Evolutionary conservation across 2,888 invertebrate species (phyloP).

Genomic region (Unio pictorum): DNA sequence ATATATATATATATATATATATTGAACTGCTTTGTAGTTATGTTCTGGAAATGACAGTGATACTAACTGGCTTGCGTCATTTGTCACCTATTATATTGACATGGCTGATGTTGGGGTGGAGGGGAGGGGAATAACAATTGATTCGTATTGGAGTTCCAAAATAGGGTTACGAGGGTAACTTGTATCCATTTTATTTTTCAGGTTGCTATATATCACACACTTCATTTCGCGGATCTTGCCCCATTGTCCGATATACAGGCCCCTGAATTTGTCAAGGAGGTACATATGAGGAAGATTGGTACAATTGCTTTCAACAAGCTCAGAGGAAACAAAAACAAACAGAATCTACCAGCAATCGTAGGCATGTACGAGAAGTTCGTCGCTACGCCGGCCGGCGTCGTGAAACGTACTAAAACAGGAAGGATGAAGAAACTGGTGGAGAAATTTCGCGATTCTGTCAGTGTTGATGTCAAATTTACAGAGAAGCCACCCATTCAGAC

Average conservation of each 20-base stretch:
- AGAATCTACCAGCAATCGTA: slow-evolving; percentile 26
- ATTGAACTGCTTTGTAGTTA: not conserved
- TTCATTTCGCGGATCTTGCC: slow-evolving; percentile 46
- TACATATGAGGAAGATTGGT: slow-evolving; percentile 29
- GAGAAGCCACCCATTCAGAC: too few species aligned
- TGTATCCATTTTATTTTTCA: slow-evolving; percentile 12
- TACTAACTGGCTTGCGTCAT: too few species aligned
- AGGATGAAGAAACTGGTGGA: slow-evolving; percentile 29
- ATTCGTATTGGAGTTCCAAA: too few species aligned
- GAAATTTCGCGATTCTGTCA: slow-evolving; percentile 14
- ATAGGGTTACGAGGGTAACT: too few species aligned
- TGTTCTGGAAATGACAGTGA: not conserved
- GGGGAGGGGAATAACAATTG: too few species aligned
- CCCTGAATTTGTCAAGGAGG: slow-evolving; percentile 23
- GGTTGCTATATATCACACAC: slow-evolving; percentile 49
- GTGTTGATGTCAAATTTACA: not conserved
- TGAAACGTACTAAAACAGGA: slow-evolving; percentile 7
- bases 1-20: not conserved
- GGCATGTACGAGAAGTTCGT: slow-evolving; percentile 28
- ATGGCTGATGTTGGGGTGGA: too few species aligned
- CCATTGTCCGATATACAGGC: slow-evolving; percentile 29
- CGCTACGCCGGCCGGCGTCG: slow-evolving; percentile 14
- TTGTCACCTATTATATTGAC: too few species aligned
- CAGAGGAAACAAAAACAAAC: slow-evolving; percentile 18
- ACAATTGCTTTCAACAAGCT: slow-evolving; percentile 17